phyloP scores from a whole-genome alignment of 2,113 vertebrate genomes.

The Pituophis catenifer region DNA sequence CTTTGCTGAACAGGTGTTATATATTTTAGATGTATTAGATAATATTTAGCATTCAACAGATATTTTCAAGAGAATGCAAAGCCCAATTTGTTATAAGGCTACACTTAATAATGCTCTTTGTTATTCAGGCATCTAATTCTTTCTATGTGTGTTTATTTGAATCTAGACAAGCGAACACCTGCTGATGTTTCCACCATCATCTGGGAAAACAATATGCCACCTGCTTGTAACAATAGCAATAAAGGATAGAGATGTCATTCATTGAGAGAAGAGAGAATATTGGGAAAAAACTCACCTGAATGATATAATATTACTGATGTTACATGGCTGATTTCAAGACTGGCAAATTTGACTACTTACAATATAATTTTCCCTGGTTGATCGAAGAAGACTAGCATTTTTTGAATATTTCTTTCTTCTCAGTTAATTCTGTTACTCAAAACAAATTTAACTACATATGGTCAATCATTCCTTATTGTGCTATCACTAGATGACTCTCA shows the following conservation, averaged over 20 bases:
- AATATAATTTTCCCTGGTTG: background rate
- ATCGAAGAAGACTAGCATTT: background rate
- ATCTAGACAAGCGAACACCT: background rate
- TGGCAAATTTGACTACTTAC: background rate
- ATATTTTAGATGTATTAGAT: background rate
- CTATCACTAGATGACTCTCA: background rate
- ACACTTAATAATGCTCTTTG: accelerated
- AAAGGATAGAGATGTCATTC: background rate
- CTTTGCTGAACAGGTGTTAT: background rate
- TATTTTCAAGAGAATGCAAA: accelerated
- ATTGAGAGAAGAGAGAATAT: background rate
- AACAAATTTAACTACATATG: background rate
- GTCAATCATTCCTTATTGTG: background rate
- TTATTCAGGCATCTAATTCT: background rate
- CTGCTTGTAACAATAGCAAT: background rate
- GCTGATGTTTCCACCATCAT: background rate
- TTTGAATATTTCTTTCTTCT: background rate
- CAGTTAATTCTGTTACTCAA: background rate
- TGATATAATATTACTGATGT: background rate
- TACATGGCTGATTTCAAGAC: background rate
- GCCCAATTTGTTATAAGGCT: background rate
- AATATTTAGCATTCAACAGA: too few species aligned
- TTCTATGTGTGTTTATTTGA: background rate
- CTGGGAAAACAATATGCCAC: background rate
- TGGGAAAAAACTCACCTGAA: background rate